These are phyloP conservation scores for Holothuria leucospilota DNA, from an alignment of 53 echinoderm and acorn worm species.

Conservation along the genomic window DNA sequence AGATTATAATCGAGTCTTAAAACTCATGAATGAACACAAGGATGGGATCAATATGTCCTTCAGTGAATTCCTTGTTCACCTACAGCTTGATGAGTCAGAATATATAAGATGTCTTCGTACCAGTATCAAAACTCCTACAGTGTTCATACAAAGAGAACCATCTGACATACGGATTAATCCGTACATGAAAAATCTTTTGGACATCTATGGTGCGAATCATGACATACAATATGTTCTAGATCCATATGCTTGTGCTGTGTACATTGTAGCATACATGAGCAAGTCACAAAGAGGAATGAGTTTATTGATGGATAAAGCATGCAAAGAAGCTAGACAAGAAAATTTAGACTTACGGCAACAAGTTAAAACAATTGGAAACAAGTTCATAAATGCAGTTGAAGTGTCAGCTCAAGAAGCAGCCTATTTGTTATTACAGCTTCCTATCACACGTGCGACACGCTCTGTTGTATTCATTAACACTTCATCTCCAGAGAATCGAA, in stretches of 20 bases:
- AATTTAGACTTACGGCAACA: neutral
- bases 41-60: slow-evolving; percentile 33
- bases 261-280: no score
- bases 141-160: slow-evolving; percentile 32
- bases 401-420: slow-evolving; percentile 53
- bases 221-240: slow-evolving; percentile 49
- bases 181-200: slow-evolving; percentile 49
- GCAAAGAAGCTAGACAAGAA: slow-evolving; percentile 50
- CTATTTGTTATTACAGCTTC: slow-evolving; percentile 38
- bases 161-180: slow-evolving; percentile 53
- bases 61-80: slow-evolving; percentile 12
- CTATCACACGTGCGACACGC: slow-evolving; percentile 21
- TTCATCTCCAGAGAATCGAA: slow-evolving; percentile 22
- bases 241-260: slow-evolving; percentile 55
- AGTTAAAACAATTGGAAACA: slow-evolving; percentile 38
- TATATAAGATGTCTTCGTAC: slow-evolving; percentile 26
- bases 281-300: slow-evolving; percentile 61
- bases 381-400: slow-evolving; percentile 50
- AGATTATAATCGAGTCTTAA: neutral
- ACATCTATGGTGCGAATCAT: slow-evolving; percentile 54
- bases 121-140: slow-evolving; percentile 1
- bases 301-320: slow-evolving; percentile 34
- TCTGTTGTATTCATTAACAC: slow-evolving; percentile 41
- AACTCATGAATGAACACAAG: neutral
- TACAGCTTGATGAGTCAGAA: slow-evolving; percentile 21